Evolutionary conservation across 2,888 invertebrate genomes (phyloP), one percentile per base, ranked within the genome.

Genomic region (Apotomis capreana): DNA sequence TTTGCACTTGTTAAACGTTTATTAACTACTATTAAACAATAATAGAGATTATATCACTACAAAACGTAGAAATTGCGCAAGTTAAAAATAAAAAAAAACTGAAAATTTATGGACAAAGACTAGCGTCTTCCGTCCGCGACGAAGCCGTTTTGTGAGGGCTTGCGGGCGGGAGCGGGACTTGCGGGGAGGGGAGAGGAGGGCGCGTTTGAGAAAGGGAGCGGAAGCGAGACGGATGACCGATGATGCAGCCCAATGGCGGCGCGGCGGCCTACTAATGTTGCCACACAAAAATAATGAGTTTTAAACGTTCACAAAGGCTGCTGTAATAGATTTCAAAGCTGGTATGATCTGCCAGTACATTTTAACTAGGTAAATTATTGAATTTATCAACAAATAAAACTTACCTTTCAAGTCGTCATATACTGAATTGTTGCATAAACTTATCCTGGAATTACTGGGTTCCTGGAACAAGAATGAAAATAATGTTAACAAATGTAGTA

Each of bases 51-150:
- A 78, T 77, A 78, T 80, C 85, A 90, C 88, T 84, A 81, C 79
- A 78, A 82, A 81, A 80, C 80, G 79, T 81, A 79, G 80, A 81
- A 80, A 83, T 84, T 82, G 84, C 79, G 80, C 77, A 82, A 83
- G 83, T 78, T 79, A 80, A 86, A 87, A 89, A 84, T 40, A 40
- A 87, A 90, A 89, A 84, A 89, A 88, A 90, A 91, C 89, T 89
- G 86, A 89, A 91, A 92, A 90, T 85, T 86, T 80, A 80, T 83
- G 87, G 86, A 90, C 88, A 89, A 90, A 89, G 87, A 89, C 84
- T 78, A 84, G 89, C 87, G 89, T 89, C 89, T 86, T 87, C 86
- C 88, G 72, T 89, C 89, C 88, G 87, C 85, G 87, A 87, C 72
- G 75, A 69, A 49, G 76, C 70, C 76, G 74, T 74, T 74, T 74